phyloP scores from a whole-genome alignment of 2,888 invertebrate genomes.

The Cosmopolites sordidus region DNA sequence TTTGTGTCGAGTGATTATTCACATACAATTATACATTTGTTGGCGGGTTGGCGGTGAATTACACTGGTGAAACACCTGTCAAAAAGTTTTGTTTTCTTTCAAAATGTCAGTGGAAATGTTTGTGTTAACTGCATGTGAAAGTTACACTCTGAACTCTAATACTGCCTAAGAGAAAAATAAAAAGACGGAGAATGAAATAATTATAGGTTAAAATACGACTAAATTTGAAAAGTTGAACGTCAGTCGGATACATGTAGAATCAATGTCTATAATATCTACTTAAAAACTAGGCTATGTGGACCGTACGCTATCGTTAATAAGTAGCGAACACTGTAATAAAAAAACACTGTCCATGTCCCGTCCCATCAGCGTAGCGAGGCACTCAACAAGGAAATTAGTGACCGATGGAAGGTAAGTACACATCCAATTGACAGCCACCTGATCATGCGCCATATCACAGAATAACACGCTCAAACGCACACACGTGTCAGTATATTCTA shows the following conservation, averaged over 20 bases:
- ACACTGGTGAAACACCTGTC: too few species aligned
- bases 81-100: too few species aligned
- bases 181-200: neutral
- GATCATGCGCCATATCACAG: slow-evolving; percentile 51
- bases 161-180: slow-evolving; percentile 18
- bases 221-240: slow-evolving; percentile 29
- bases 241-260: slow-evolving; percentile 40
- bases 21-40: slow-evolving; percentile 3
- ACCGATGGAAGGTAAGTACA: slow-evolving; percentile 49
- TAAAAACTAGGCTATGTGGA: slow-evolving; percentile 45
- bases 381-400: slow-evolving; percentile 50
- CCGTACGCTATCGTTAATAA: slow-evolving; percentile 34
- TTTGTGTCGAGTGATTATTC: neutral
- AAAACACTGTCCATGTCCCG: slow-evolving; percentile 46
- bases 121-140: slow-evolving; percentile 4
- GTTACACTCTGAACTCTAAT: slow-evolving; percentile 6
- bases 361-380: slow-evolving; percentile 50
- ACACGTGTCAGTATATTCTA: slow-evolving; percentile 33
- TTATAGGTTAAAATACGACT: slow-evolving; percentile 2
- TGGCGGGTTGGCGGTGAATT: too few species aligned
- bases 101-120: too few species aligned
- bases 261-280: slow-evolving; percentile 39
- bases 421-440: slow-evolving; percentile 49
- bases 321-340: slow-evolving; percentile 29
- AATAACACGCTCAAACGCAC: slow-evolving; percentile 46